Base-by-base conservation (phyloP, 2,113 vertebrate genomes). In the Fregata magnificens region DNA sequence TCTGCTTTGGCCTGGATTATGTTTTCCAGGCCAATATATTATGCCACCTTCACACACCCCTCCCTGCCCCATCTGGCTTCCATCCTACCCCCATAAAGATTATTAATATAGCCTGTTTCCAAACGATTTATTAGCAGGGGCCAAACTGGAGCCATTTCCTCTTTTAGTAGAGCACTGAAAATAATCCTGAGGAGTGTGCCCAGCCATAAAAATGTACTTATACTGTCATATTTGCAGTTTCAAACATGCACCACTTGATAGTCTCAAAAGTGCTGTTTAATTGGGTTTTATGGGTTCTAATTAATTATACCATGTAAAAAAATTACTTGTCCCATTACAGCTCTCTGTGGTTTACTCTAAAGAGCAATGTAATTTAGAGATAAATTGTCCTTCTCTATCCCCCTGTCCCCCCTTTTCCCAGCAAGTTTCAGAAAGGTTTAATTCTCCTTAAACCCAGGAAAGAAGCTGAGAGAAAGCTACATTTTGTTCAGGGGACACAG, bases 201-300 rank as follows among this genome's bases (percentile, higher is more conserved):
- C 96, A 95, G 97, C 97, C 97, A 97, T 97, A 97, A 97, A 98
- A 98, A 85, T 20, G 90, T 98, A 97, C 96, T 97, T 98, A 97
- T 31, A 82, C 93, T 98, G 93, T 97, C 96, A 97, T 96, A 97
- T 97, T 95, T 95, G 85, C 95, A 95, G 96, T 95, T 95, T 97
- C 95, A 97, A 97, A 93, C 88, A 87, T 95, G 94, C 86, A 95
- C 93, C 95, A 92, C 95, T 96, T 97, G 97, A 97, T 98, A 96
- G 96, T 98, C 96, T 98, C 97, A 93, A 95, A 98, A 98, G 97
- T 97, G 95, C 95, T 96, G 94, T 98, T 98, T 97, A 97, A 98
- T 98, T 97, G 97, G 96, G 82, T 97, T 97, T 97, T 97, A 97
- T 97, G 96, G 95, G 88, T 96, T 96, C 93, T 97, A 97, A 97